A percentile compares a stretch with the other conserved stretches of the same genome.
phyloP scores from a whole-genome alignment of 1,140 invertebrate genomes.

The Drosophila simulans region DNA sequence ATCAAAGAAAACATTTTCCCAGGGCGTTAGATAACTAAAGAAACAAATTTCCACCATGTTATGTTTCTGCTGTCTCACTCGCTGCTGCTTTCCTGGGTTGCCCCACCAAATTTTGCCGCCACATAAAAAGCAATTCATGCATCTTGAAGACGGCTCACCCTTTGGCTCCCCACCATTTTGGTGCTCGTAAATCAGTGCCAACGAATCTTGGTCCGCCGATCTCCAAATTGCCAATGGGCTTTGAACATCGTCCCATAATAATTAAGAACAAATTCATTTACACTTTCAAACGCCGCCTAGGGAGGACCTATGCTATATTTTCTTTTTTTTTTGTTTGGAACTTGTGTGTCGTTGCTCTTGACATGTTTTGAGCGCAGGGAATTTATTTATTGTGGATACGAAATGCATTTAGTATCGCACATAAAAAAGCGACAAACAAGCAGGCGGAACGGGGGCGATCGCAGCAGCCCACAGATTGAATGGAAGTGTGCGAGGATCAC shows the following conservation, averaged over 20 bases:
- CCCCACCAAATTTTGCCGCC: constrained; percentile 61
- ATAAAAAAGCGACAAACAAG: constrained; percentile 64
- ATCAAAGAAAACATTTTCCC: constrained; percentile 77
- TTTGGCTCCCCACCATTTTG: constrained; percentile 52
- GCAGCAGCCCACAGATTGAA: constrained; percentile 28
- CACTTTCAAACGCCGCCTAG: constrained; percentile 63
- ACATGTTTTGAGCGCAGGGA: constrained; percentile 74
- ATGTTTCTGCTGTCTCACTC: constrained; percentile 12
- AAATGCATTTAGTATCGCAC: constrained; percentile 62
- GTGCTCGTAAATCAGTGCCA: constrained; percentile 71
- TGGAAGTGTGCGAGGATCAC: constrained; percentile 6
- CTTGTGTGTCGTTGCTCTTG: constrained; percentile 60
- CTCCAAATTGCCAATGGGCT: constrained; percentile 60
- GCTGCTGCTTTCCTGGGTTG: constrained; percentile 9
- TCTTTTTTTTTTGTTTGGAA: not conserved
- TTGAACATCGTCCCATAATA: constrained; percentile 56
- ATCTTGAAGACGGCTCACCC: constrained; percentile 42
- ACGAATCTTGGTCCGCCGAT: constrained; percentile 51
- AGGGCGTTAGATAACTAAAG: constrained; percentile 52
- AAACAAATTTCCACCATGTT: constrained; percentile 61
- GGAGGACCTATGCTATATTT: constrained; percentile 6
- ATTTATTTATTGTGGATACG: constrained; percentile 68
- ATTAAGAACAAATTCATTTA: constrained; percentile 84
- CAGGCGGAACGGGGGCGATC: constrained; percentile 24
- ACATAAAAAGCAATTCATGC: constrained; percentile 77